Conservation (phyloP, 1,140 invertebrate species). For the Rhyzopertha dominica region DNA sequence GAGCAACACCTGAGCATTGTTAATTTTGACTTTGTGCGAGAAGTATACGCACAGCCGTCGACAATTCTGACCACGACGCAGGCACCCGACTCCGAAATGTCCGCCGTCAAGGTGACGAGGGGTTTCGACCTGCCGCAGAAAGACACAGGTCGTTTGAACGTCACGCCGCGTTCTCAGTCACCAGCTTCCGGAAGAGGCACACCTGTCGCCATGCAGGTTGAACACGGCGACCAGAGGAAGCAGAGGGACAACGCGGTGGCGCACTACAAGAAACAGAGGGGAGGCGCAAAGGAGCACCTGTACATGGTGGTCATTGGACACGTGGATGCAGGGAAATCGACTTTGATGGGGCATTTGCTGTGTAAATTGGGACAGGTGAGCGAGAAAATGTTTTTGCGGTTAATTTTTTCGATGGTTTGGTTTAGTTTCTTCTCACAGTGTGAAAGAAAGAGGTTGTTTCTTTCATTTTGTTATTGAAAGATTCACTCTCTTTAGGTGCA, state of each 20-base stretch:
- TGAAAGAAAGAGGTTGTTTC: too few species aligned
- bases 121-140: conserved; percentile 47
- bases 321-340: conserved; percentile 99
- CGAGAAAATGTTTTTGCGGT: conserved; percentile 2
- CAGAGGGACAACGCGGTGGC: conserved; percentile 46
- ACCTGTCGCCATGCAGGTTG: conserved; percentile 37
- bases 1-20: too few species aligned
- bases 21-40: too few species aligned
- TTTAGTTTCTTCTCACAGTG: too few species aligned
- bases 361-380: conserved; percentile 82
- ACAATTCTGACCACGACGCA: not conserved
- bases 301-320: conserved; percentile 97
- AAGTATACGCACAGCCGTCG: conserved; percentile 32
- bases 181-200: conserved; percentile 55
- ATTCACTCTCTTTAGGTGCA: too few species aligned
- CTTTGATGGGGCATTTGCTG: conserved; percentile 92
- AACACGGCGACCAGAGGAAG: conserved; percentile 39
- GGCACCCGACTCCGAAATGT: not conserved
- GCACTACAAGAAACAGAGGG: conserved; percentile 70
- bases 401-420: too few species aligned
- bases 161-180: conserved; percentile 56
- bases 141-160: conserved; percentile 17
- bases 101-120: conserved; percentile 45
- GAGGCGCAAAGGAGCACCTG: conserved; percentile 74
- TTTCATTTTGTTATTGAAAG: too few species aligned